phyloP scores from a whole-genome alignment of 2,113 vertebrate genomes.

The Colinus virginianus region DNA sequence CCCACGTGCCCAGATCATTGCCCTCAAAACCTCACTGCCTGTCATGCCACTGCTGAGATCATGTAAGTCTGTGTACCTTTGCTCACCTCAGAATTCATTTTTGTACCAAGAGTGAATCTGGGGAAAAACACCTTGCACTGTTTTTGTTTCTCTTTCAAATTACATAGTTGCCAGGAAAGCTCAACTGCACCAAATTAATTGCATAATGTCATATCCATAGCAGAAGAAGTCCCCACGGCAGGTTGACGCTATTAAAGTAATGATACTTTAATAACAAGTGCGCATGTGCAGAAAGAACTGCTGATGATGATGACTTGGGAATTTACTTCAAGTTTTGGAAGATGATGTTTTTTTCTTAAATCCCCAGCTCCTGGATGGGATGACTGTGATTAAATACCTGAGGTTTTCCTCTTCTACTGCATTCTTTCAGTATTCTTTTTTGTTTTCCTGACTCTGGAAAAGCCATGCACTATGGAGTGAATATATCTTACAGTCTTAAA shows the following conservation, averaged over 20 bases:
- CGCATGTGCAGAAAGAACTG: background rate
- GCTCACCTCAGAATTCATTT: background rate
- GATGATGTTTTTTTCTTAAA: background rate
- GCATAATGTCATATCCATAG: background rate
- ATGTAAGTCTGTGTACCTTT: background rate
- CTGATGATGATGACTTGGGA: background rate
- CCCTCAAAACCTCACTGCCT: background rate
- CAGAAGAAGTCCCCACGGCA: background rate
- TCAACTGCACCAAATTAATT: accelerated
- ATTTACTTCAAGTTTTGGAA: background rate
- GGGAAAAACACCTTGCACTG: background rate
- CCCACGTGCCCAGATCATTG: accelerated
- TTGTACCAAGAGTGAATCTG: background rate
- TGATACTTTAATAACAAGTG: accelerated
- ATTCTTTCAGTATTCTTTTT: background rate
- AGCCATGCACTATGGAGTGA: background rate
- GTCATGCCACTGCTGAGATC: background rate
- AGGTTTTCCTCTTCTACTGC: background rate
- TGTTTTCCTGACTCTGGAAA: background rate
- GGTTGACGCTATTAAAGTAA: background rate
- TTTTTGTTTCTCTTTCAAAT: background rate
- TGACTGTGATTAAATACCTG: background rate
- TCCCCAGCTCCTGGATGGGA: background rate
- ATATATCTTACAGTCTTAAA: background rate
- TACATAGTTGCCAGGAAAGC: background rate